Percentiles rank a stretch among this genome's conserved stretches.
These are phyloP conservation scores for Ostrea edulis DNA, from an alignment of 1,140 invertebrate species.

Conservation along the genomic window DNA sequence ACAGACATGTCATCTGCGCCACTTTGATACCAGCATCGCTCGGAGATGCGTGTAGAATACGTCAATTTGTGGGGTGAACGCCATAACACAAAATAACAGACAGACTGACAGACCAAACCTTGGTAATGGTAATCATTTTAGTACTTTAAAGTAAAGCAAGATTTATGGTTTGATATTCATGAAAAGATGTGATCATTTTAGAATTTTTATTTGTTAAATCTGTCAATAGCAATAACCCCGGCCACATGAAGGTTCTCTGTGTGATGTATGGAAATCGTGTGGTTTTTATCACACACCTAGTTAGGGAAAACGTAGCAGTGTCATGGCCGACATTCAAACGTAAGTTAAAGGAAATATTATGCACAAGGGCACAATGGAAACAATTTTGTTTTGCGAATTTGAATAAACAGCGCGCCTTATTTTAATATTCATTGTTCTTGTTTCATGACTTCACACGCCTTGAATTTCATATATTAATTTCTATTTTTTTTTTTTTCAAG, in stretches of 20 bases:
- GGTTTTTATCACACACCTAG: constrained; percentile 25
- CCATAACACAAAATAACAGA: no score
- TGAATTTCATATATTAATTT: not conserved
- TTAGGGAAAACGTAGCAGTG: not conserved
- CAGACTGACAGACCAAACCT: no score
- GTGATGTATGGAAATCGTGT: constrained; percentile 2
- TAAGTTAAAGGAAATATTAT: constrained; percentile 22
- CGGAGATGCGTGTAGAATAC: no score
- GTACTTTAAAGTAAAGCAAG: not conserved
- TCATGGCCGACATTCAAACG: not conserved
- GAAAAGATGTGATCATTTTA: not conserved
- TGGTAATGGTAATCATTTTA: no score
- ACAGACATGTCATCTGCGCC: no score
- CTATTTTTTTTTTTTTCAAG: not conserved
- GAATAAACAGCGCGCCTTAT: not conserved
- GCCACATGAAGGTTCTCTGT: not conserved
- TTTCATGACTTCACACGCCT: constrained; percentile 18
- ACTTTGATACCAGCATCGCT: no score
- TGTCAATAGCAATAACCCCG: not conserved
- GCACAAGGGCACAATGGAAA: constrained; percentile 16
- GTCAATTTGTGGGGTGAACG: no score
- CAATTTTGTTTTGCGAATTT: not conserved
- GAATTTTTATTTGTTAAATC: not conserved
- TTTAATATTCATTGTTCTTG: constrained; percentile 19
- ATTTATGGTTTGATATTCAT: not conserved